A percentile compares a stretch with the other conserved stretches of the same genome.
Evolutionary conservation across 2,113 vertebrate genomes (phyloP).

Genomic region (Chloebia gouldiae): DNA sequence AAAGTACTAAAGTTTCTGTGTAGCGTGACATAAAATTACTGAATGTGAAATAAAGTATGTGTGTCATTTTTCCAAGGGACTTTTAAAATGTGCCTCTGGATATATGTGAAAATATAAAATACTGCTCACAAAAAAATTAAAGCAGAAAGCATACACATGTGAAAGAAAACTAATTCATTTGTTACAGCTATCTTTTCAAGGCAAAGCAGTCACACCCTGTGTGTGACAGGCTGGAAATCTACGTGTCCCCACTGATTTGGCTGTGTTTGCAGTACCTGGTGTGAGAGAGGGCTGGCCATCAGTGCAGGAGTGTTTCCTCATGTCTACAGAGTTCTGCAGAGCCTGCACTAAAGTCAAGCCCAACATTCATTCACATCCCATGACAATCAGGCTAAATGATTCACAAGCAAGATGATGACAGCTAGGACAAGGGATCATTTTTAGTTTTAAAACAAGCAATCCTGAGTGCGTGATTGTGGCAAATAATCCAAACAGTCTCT

Average conservation of each 20-base stretch:
- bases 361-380: neutral
- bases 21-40: constrained; percentile 10
- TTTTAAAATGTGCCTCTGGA: constrained; percentile 41
- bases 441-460: neutral
- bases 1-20: constrained; percentile 35
- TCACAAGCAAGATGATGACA: constrained; percentile 3
- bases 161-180: neutral
- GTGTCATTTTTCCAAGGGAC: constrained; percentile 36
- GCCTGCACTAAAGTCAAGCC: neutral
- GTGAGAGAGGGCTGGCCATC: neutral
- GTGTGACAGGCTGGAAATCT: neutral
- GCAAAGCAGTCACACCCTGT: neutral
- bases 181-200: constrained; percentile 20
- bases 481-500: neutral
- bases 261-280: constrained; percentile 1
- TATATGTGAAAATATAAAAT: constrained; percentile 40
- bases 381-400: neutral
- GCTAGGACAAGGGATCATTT: neutral
- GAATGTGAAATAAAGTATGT: constrained; percentile 33
- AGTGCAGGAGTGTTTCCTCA: neutral
- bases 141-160: neutral
- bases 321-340: neutral
- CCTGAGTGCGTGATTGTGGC: neutral
- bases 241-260: neutral
- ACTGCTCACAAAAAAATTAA: neutral